Conservation (phyloP, 2,113 vertebrate genomes). For the Caloenas nicobarica region DNA sequence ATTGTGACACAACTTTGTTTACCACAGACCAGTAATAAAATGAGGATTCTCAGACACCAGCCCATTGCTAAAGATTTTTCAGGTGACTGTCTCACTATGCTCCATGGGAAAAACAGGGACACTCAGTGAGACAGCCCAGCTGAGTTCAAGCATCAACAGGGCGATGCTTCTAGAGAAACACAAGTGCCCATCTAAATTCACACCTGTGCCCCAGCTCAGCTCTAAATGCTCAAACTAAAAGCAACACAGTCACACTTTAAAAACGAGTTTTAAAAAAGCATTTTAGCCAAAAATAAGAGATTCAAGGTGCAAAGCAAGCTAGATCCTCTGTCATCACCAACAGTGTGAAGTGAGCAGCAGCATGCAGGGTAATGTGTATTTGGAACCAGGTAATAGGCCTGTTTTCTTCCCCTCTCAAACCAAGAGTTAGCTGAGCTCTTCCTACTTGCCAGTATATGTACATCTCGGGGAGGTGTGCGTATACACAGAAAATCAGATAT, state of each 20-base stretch:
- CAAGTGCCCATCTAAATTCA: background rate
- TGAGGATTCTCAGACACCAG: background rate
- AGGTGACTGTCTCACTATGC: fast-evolving
- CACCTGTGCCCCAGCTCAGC: background rate
- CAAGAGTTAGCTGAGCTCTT: background rate
- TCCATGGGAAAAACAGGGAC: background rate
- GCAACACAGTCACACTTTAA: background rate
- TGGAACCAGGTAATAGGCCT: background rate
- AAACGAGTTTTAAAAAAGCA: background rate
- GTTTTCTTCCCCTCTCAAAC: background rate
- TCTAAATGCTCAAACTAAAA: background rate
- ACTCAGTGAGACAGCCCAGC: background rate
- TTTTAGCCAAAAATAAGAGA: background rate
- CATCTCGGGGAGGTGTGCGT: fast-evolving
- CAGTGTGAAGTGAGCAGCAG: slow-evolving; percentile 13
- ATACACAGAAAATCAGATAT: background rate
- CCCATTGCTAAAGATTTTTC: background rate
- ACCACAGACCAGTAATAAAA: background rate
- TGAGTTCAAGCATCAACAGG: background rate
- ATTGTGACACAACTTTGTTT: background rate
- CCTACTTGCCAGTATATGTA: background rate
- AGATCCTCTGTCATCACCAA: background rate
- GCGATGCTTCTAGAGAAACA: background rate
- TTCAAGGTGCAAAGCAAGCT: slow-evolving; percentile 52
- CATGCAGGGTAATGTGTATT: background rate